These are phyloP conservation scores for Apodemia duryi DNA, from an alignment of 2,888 invertebrate genomes.

Conservation along the genomic window DNA sequence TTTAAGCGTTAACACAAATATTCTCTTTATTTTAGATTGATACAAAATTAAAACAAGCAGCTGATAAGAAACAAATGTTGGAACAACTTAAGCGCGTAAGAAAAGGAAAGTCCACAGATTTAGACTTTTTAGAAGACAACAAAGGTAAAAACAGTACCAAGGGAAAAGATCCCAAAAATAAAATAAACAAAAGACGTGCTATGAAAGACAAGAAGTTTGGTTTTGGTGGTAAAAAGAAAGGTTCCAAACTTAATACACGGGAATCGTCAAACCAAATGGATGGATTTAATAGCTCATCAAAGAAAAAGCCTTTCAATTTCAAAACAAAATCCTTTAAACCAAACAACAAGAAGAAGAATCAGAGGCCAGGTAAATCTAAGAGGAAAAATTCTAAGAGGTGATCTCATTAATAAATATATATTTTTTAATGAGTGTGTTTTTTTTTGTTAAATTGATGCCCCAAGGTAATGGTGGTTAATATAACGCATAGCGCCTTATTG, in stretches of 20 bases:
- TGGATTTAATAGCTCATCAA: constrained; percentile 71
- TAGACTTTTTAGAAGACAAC: constrained; percentile 88
- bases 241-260: constrained; percentile 91
- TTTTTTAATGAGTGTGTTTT: too few relatives aligned
- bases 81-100: constrained; percentile 96
- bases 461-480: too few relatives aligned
- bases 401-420: constrained; percentile 23
- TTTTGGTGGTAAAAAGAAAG: constrained; percentile 96
- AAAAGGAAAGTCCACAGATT: constrained; percentile 88
- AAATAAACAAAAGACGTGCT: constrained; percentile 72
- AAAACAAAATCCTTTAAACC: constrained; percentile 64
- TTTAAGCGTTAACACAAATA: not conserved
- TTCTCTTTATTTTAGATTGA: constrained; percentile 82
- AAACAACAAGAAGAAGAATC: constrained; percentile 62
- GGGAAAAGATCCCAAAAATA: constrained; percentile 47
- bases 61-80: constrained; percentile 94
- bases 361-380: constrained; percentile 79
- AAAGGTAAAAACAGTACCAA: constrained; percentile 50
- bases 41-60: constrained; percentile 89
- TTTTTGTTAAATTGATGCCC: too few relatives aligned
- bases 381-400: constrained; percentile 60
- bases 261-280: constrained; percentile 86
- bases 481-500: too few relatives aligned
- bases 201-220: constrained; percentile 93
- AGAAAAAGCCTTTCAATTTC: constrained; percentile 55